Percentiles rank a stretch among this genome's conserved stretches.
phyloP scores from a whole-genome alignment of 2,113 vertebrate species.

The Brienomyrus longianalis region DNA sequence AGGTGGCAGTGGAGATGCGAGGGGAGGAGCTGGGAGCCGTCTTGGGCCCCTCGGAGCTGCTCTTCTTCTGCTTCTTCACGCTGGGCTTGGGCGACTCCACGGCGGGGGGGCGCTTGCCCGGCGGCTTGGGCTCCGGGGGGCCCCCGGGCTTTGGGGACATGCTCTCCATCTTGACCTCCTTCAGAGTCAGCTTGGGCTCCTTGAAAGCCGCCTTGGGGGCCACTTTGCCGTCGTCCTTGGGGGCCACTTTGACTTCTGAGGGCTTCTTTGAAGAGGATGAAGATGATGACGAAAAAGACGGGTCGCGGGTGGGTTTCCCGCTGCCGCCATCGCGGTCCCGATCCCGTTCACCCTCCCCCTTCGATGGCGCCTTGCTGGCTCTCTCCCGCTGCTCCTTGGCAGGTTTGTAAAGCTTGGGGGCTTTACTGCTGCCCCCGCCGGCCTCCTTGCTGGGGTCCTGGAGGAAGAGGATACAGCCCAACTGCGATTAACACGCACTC shows the following conservation, averaged over 20 bases:
- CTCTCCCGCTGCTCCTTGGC: conserved; percentile 92
- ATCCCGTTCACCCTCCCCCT: conserved; percentile 76
- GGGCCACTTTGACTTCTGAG: conserved; percentile 70
- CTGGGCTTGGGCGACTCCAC: conserved; percentile 88
- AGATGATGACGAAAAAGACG: conserved; percentile 58
- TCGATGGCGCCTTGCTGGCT: conserved; percentile 90
- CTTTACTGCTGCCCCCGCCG: conserved; percentile 68
- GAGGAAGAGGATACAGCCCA: conserved; percentile 60
- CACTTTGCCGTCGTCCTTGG: conserved; percentile 81
- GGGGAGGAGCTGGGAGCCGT: conserved; percentile 70
- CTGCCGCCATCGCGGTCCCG: conserved; percentile 65
- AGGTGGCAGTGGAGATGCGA: conserved; percentile 55
- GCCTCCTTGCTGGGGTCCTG: conserved; percentile 68
- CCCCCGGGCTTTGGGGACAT: conserved; percentile 79
- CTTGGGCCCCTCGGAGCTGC: conserved; percentile 74
- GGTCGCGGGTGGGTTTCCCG: conserved; percentile 54
- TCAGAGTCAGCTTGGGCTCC: conserved; percentile 90
- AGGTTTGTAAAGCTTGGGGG: conserved; percentile 83
- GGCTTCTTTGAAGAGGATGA: conserved; percentile 71
- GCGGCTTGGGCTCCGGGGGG: conserved; percentile 67
- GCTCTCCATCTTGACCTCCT: conserved; percentile 90
- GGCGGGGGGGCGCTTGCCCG: conserved; percentile 80
- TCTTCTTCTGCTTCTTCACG: conserved; percentile 89
- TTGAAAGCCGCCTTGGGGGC: conserved; percentile 91
- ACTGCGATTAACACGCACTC: background rate